Evolutionary conservation across 2,797 vertebrate genomes (phyloP).

Genomic region (Brachymystax lenok): DNA sequence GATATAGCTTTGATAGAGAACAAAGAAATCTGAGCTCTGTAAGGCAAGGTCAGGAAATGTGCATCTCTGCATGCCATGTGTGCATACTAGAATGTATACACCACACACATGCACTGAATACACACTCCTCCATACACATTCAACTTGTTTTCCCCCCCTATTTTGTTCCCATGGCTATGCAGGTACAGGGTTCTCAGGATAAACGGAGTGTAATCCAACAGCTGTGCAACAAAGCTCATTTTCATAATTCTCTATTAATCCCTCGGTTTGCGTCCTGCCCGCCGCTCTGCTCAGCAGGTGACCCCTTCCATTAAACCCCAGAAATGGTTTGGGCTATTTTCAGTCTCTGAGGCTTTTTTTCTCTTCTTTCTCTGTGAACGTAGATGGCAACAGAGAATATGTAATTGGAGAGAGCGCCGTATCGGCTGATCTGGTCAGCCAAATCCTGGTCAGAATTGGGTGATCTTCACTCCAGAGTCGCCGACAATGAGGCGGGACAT

Average conservation of each 20-base stretch:
- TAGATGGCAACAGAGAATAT: conserved; percentile 57
- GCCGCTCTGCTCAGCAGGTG: conserved; percentile 62
- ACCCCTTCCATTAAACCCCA: conserved; percentile 70
- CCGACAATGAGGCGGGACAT: conserved; percentile 80
- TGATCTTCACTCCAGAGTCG: conserved; percentile 75
- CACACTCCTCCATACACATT: conserved; percentile 56
- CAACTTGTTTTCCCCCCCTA: conserved; percentile 58
- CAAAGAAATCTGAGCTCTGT: conserved; percentile 36
- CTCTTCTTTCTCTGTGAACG: conserved; percentile 28
- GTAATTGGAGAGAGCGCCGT: conserved; percentile 56
- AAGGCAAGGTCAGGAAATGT: conserved; percentile 73
- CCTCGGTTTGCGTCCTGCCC: conserved; percentile 53
- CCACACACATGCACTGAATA: conserved; percentile 70
- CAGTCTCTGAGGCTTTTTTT: conserved; percentile 36
- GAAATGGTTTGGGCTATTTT: conserved; percentile 63
- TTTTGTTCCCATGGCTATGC: conserved; percentile 57
- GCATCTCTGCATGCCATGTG: conserved; percentile 53
- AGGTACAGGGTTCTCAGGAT: conserved; percentile 62
- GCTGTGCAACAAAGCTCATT: conserved; percentile 70
- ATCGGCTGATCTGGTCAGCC: conserved; percentile 43
- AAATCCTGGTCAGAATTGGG: conserved; percentile 75
- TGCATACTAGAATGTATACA: conserved; percentile 74
- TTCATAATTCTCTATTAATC: conserved; percentile 67
- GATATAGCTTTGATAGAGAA: conserved; percentile 6
- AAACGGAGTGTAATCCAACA: conserved; percentile 64